phyloP scores from a whole-genome alignment of 2,113 vertebrate species.

The Dromaius novaehollandiae region DNA sequence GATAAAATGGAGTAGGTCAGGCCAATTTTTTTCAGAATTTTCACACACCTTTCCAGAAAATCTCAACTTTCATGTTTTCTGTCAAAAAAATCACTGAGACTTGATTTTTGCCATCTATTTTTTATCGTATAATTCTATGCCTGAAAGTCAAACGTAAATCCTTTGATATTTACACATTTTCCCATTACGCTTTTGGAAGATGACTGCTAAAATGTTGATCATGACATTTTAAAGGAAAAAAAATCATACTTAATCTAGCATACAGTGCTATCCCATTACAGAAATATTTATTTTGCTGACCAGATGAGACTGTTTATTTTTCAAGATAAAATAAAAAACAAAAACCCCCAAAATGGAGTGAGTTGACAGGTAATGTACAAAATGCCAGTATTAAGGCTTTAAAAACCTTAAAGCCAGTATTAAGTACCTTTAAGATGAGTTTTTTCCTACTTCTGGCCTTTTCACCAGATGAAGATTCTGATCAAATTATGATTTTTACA shows the following conservation, averaged over 20 bases:
- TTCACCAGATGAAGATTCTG: not conserved
- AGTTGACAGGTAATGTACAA: not conserved
- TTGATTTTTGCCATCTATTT: not conserved
- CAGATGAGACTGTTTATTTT: not conserved
- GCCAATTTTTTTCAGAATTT: not conserved
- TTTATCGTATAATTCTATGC: not conserved
- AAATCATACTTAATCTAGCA: not conserved
- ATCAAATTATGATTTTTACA: not conserved
- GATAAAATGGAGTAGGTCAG: not conserved
- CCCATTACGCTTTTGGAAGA: not conserved
- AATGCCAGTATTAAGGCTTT: not conserved
- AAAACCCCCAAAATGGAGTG: not conserved
- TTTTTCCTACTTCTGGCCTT: not conserved
- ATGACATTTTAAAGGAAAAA: not conserved
- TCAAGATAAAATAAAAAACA: conserved; percentile 26
- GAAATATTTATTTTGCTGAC: not conserved
- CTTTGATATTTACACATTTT: not conserved
- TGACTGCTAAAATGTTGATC: not conserved
- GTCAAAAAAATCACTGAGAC: not conserved
- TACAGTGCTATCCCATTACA: not conserved
- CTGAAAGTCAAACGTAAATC: not conserved
- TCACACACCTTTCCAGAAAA: not conserved
- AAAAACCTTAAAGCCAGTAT: not conserved
- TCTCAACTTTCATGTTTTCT: not conserved
- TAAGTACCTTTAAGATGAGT: not conserved